Base-by-base conservation (phyloP, 2,113 vertebrate species). In the Caracal caracal region DNA sequence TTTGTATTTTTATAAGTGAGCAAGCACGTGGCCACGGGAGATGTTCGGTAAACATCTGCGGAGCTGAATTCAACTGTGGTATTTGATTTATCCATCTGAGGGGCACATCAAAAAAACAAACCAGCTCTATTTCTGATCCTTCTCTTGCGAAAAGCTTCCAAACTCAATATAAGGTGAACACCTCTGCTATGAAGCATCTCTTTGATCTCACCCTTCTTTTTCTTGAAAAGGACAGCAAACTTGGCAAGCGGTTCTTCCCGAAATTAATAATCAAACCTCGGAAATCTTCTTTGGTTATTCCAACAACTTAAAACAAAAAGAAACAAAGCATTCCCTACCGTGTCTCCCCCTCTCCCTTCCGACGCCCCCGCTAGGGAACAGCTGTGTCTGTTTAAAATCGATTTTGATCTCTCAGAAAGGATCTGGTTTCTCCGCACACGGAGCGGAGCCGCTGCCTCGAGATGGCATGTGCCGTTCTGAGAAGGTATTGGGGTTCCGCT, bases 211-310 rank as follows among this genome's bases (percentile, higher is more conserved):
- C 2, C 10, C 43, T 22, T 33, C 66, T 53, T 93, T 75, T 22
- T n/a, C 91, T 84, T 40, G 20, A 93, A 95, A 96, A 78, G 3
- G 56, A 89, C 13, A 30, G 71, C 95, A 49, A 96, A 96, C 43
- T 70, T 93, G 88, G 92, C 97, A 91, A 93, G 17, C 1, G 53
- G 93, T 49, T 96, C 76, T 71, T 75, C 73, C 2, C 16, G 73
- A 93, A 97, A 97, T 97, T 92, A 95, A 97, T 94, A 96, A 92
- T 70, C 97, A 76, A 3, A 2, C 83, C 92, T 97, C 53, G n/a
- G 83, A 75, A 90, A 49, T 13, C 66, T 93, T 73, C 93, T 84
- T 93, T 63, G 56, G 65, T 93, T 91, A 84, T 53, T 86, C 86
- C 51, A 68, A 68, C 63, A 90, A 90, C 68, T 95, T 81, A 33